Conservation (phyloP, 2,888 invertebrate genomes). For the Halictus quadricinctus region DNA sequence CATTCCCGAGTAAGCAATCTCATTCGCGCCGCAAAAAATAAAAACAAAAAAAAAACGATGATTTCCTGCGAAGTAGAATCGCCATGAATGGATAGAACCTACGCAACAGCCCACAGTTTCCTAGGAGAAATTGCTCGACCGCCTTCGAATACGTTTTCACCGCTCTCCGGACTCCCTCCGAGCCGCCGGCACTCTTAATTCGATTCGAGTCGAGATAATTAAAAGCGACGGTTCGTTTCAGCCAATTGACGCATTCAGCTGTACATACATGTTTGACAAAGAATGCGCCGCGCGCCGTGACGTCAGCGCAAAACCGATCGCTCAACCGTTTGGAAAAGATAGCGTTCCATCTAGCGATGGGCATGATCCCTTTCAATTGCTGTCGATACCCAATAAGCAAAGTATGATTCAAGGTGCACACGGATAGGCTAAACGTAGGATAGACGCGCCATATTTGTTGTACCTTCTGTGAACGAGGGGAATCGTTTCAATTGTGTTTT, state of each 20-base stretch:
- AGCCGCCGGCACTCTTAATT: neutral
- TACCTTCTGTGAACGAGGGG: too few species aligned
- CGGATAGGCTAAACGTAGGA: too few species aligned
- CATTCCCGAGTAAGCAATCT: conserved; percentile 1
- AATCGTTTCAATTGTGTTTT: too few species aligned
- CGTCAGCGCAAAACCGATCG: conserved; percentile 15
- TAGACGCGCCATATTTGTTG: too few species aligned
- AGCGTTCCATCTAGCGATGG: neutral
- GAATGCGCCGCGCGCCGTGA: conserved; percentile 9
- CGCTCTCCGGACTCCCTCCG: neutral
- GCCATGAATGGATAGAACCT: neutral
- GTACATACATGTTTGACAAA: conserved; percentile 20
- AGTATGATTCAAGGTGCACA: neutral
- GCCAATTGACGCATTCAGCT: conserved; percentile 29
- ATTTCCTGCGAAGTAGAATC: neutral
- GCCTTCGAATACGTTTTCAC: neutral
- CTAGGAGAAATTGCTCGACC: conserved; percentile 1
- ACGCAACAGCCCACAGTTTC: neutral
- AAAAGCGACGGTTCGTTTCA: conserved; percentile 32
- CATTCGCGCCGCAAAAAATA: neutral
- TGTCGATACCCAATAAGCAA: neutral
- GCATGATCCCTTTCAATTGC: neutral
- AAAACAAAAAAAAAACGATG: too few species aligned
- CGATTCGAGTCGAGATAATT: conserved; percentile 31
- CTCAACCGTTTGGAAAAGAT: neutral